phyloP scores from a whole-genome alignment of 2,888 invertebrate genomes.

The Dastarcus helophoroides region DNA sequence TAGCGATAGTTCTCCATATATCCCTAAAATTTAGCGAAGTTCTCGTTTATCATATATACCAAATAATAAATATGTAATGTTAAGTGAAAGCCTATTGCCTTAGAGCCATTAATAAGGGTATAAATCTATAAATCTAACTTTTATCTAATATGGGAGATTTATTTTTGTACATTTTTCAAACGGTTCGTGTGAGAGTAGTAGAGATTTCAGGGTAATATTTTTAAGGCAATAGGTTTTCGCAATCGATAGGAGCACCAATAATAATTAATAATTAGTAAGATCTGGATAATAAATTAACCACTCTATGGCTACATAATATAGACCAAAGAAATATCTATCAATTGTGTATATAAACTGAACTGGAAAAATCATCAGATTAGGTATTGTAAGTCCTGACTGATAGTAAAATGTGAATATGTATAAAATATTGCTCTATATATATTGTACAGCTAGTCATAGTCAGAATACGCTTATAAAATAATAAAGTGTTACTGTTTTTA shows the following conservation, averaged over 20 bases:
- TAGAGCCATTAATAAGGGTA: too few relatives aligned
- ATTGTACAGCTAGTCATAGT: slow-evolving; percentile 42
- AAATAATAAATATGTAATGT: too few relatives aligned
- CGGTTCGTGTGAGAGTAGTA: too few relatives aligned
- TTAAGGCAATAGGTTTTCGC: slow-evolving; percentile 16
- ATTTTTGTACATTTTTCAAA: too few relatives aligned
- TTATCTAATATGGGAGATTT: too few relatives aligned
- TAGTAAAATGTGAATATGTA: slow-evolving; percentile 33
- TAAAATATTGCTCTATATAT: slow-evolving; percentile 35
- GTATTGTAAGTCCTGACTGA: not conserved
- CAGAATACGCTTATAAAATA: slow-evolving; percentile 39
- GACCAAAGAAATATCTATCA: slow-evolving; percentile 39
- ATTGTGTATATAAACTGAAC: slow-evolving; percentile 30
- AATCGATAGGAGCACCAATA: slow-evolving; percentile 11
- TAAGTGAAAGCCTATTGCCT: too few relatives aligned
- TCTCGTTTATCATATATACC: too few relatives aligned
- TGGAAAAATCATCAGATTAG: slow-evolving; percentile 5
- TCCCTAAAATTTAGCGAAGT: too few relatives aligned
- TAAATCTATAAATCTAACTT: too few relatives aligned
- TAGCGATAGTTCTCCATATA: too few relatives aligned
- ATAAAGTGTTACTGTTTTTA: slow-evolving; percentile 41
- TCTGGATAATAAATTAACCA: slow-evolving; percentile 8
- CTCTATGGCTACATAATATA: slow-evolving; percentile 30
- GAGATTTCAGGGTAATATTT: too few relatives aligned
- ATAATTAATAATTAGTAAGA: slow-evolving; percentile 15